These are phyloP conservation scores for Aeoliscus strigatus DNA, from an alignment of 2,797 vertebrate genomes.

Conservation along the genomic window DNA sequence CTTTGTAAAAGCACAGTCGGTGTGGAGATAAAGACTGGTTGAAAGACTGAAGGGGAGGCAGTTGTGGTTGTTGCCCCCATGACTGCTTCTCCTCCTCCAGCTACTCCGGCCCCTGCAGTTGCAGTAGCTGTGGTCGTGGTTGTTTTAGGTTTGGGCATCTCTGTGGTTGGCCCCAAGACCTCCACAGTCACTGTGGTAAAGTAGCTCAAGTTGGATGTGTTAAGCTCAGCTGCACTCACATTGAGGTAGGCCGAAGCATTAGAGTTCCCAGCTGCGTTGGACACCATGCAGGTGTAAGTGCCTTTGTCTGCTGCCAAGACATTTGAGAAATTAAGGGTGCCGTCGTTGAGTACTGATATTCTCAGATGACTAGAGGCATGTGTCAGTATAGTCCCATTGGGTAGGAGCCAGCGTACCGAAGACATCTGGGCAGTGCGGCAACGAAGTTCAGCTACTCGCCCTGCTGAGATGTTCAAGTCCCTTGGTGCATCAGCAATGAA, in stretches of 20 bases:
- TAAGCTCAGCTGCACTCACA: slow-evolving; percentile 93
- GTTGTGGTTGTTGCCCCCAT: slow-evolving; percentile 78
- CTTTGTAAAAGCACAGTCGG: slow-evolving; percentile 91
- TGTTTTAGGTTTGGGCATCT: slow-evolving; percentile 86
- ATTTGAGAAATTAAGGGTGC: slow-evolving; percentile 93
- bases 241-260: slow-evolving; percentile 98
- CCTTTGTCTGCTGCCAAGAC: slow-evolving; percentile 90
- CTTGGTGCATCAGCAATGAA: slow-evolving; percentile 91
- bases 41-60: slow-evolving; percentile 88
- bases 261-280: slow-evolving; percentile 93
- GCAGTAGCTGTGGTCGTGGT: slow-evolving; percentile 64
- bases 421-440: slow-evolving; percentile 93
- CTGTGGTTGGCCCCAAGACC: slow-evolving; percentile 86
- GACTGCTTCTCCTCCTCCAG: slow-evolving; percentile 59
- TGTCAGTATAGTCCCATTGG: slow-evolving; percentile 90
- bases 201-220: slow-evolving; percentile 97
- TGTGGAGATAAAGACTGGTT: slow-evolving; percentile 94
- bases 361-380: slow-evolving; percentile 88
- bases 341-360: slow-evolving; percentile 89
- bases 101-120: slow-evolving; percentile 48
- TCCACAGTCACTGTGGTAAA: slow-evolving; percentile 96
- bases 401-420: slow-evolving; percentile 90
- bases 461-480: slow-evolving; percentile 94
- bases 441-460: slow-evolving; percentile 87
- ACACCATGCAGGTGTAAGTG: slow-evolving; percentile 96